Evolutionary conservation across 2,113 vertebrate species (phyloP).

Genomic region (Rynchops niger): DNA sequence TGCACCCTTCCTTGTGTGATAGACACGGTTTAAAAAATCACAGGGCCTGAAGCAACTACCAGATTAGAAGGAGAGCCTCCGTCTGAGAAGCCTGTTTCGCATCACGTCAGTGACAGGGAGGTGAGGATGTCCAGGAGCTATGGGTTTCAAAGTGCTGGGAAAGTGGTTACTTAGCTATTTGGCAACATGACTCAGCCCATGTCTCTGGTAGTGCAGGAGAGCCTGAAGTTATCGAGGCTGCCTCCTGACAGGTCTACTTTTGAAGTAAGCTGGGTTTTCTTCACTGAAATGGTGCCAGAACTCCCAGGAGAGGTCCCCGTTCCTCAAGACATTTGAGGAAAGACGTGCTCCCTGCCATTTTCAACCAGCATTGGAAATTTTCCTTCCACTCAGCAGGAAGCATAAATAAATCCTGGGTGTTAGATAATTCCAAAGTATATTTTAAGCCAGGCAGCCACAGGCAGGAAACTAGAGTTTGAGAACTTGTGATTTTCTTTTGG

Average conservation of each 20-base stretch:
- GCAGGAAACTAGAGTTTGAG: not conserved
- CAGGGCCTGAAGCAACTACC: not conserved
- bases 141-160: not conserved
- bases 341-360: not conserved
- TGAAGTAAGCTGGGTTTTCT: not conserved
- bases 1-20: not conserved
- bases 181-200: not conserved
- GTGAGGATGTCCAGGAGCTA: not conserved
- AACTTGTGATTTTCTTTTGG: not conserved
- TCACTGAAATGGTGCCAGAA: not conserved
- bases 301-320: not conserved
- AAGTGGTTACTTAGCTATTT: not conserved
- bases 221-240: not conserved
- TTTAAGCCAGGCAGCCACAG: not conserved
- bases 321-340: not conserved
- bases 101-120: not conserved
- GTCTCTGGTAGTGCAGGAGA: not conserved
- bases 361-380: not conserved
- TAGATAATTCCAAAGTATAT: not conserved
- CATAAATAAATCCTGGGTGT: not conserved
- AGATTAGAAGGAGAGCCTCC: not conserved
- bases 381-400: not conserved
- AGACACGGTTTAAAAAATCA: not conserved
- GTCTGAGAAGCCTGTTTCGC: not conserved
- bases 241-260: conserved; percentile 1